phyloP scores from a whole-genome alignment of 2,888 invertebrate genomes.

The Andrena marginata region DNA sequence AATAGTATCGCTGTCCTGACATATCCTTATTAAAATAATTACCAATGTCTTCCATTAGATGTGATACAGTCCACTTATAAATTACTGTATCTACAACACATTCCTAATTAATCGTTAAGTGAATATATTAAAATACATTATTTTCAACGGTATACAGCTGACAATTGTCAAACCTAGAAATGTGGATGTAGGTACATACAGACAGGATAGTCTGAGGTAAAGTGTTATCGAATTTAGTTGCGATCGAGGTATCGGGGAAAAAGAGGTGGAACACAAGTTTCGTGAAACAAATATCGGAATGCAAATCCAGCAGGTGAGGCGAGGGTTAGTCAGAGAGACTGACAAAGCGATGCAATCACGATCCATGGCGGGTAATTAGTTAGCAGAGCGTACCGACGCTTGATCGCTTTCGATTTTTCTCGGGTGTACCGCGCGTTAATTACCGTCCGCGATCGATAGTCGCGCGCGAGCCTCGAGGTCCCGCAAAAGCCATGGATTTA shows the following conservation, averaged over 20 bases:
- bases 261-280: conserved; percentile 71
- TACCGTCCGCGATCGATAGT: conserved; percentile 72
- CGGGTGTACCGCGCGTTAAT: conserved; percentile 76
- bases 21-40: too few relatives aligned
- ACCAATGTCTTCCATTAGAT: too few relatives aligned
- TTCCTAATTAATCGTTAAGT: too few relatives aligned
- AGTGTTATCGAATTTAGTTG: conserved; percentile 28
- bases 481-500: conserved; percentile 45
- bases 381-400: conserved; percentile 76
- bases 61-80: too few relatives aligned
- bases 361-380: conserved; percentile 83
- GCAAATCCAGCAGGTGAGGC: conserved; percentile 79
- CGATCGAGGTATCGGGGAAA: conserved; percentile 66
- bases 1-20: too few relatives aligned
- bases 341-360: conserved; percentile 84
- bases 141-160: too few relatives aligned
- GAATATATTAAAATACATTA: too few relatives aligned
- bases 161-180: neutral
- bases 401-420: conserved; percentile 83
- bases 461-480: conserved; percentile 54
- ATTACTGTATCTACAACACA: too few relatives aligned
- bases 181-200: neutral
- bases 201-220: conserved; percentile 31
- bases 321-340: conserved; percentile 71
- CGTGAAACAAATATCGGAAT: conserved; percentile 79